These are phyloP conservation scores for Phycodurus eques DNA, from an alignment of 2,113 vertebrate genomes.

Conservation along the genomic window DNA sequence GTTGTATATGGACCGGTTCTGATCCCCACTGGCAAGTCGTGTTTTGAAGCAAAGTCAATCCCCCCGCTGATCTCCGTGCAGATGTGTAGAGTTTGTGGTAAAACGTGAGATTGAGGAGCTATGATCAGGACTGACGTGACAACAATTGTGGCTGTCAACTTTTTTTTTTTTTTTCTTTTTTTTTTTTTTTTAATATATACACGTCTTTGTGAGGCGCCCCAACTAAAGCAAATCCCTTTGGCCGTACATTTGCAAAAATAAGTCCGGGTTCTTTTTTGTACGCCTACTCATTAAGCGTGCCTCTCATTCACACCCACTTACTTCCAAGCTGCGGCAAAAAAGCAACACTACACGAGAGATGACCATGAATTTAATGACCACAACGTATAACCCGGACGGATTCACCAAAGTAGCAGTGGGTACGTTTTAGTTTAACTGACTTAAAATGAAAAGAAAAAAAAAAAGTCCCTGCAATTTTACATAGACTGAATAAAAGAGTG, in stretches of 20 bases:
- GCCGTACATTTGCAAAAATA: constrained; percentile 11
- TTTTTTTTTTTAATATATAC: not conserved
- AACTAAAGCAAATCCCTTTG: constrained; percentile 16
- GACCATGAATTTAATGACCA: constrained; percentile 20
- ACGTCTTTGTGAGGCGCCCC: constrained; percentile 7
- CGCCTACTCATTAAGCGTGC: constrained; percentile 28
- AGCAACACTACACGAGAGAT: not conserved
- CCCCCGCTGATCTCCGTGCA: constrained; percentile 6
- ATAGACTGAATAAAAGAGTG: too few species aligned
- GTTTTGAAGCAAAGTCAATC: constrained; percentile 26
- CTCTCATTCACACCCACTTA: constrained; percentile 29
- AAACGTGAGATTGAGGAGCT: constrained; percentile 23
- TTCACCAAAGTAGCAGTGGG: not conserved
- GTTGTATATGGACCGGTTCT: constrained; percentile 23
- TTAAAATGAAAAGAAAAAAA: constrained; percentile 7
- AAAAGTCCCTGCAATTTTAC: constrained; percentile 14
- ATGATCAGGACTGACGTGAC: constrained; percentile 6
- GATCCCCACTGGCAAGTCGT: constrained; percentile 25
- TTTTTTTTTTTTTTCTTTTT: not conserved
- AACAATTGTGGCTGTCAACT: constrained; percentile 7
- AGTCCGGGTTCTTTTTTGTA: constrained; percentile 16
- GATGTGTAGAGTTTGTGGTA: constrained; percentile 29
- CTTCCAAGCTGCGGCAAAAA: constrained; percentile 16
- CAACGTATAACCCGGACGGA: not conserved
- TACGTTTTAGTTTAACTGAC: constrained; percentile 5